Conservation (phyloP, 2,888 invertebrate genomes). For the Taphrorychus bicolor region DNA sequence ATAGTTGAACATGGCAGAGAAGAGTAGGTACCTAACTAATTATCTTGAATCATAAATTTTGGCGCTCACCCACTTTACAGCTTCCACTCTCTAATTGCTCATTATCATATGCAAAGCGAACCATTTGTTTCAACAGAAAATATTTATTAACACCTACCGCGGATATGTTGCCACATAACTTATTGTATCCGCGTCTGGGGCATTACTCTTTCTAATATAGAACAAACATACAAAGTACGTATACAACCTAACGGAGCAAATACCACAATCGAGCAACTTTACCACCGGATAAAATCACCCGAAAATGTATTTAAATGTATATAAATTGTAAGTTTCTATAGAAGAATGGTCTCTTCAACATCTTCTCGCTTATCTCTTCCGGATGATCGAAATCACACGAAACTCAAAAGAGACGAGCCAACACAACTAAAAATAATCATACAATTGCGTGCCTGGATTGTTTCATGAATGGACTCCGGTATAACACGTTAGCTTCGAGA, state of each 20-base stretch:
- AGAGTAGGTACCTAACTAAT: too few relatives aligned
- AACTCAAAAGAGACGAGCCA: neutral
- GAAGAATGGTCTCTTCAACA: constrained; percentile 9
- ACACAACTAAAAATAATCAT: constrained; percentile 6
- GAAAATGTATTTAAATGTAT: neutral
- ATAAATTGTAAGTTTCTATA: neutral
- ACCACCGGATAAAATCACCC: neutral
- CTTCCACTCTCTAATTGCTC: too few relatives aligned
- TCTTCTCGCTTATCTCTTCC: constrained; percentile 15
- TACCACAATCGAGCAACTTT: neutral
- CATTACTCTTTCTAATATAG: too few relatives aligned
- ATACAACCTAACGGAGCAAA: neutral
- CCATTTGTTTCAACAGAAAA: too few relatives aligned
- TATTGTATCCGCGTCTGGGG: too few relatives aligned
- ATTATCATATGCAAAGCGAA: too few relatives aligned
- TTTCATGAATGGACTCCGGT: constrained; percentile 8
- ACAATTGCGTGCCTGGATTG: constrained; percentile 13
- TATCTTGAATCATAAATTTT: too few relatives aligned
- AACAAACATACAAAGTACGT: too few relatives aligned
- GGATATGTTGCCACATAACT: too few relatives aligned
- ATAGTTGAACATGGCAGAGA: too few relatives aligned
- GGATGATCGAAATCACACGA: constrained; percentile 22
- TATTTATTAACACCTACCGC: too few relatives aligned
- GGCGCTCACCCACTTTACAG: too few relatives aligned
- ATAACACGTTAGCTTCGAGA: neutral